Evolutionary conservation across 1,140 invertebrate genomes (phyloP), one percentile per base, ranked within the genome.

Genomic region (Chionoecetes opilio): DNA sequence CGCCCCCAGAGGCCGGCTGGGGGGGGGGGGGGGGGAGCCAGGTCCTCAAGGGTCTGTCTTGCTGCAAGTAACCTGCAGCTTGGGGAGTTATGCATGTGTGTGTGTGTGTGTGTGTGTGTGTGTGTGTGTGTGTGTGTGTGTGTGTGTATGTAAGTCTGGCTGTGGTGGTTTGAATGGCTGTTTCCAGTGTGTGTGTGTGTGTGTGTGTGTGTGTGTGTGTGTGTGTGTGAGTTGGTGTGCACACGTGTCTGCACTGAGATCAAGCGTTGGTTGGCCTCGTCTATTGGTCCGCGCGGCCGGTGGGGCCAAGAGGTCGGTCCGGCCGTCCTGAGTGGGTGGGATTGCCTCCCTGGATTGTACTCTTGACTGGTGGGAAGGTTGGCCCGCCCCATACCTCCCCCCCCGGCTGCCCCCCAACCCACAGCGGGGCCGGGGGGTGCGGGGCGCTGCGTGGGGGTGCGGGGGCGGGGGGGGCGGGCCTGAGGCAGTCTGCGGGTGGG

Each of bases 351-450:
- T 82, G 91, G 88, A 94, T 94, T 94, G 93, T 94, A 94, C 93
- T 94, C 93, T 91, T 94, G 93, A 91, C 93, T 91, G 93, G 93
- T 94, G 93, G 93, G 93, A 91, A 91, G 63, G 89, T 85, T 75
- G 86, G 93, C 86, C 93, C 75, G 46, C 82, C 89, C 86, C 86
- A 86, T 32, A 41, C 86, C 86, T 21, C 87, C 87, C 38, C 86
- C 46, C 93, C 86, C 93, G 82, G 21, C 32, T 91, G 35, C 91
- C 75, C 82, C 93, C 91, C 93, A 82, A 34, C 41, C 85, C 75
- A 38, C 63, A 37, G 93, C 35, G 29, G 53, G 82, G 87, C 53
- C 41, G 53, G 89, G 41, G 46, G 35, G 35, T 35, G 53, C n/a
- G 29, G 88, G 88, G 75, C 46, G 53, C 35, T 38, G 53, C 32